Evolutionary conservation across 2,113 vertebrate species (phyloP).

Genomic region (Tonatia bakeri): DNA sequence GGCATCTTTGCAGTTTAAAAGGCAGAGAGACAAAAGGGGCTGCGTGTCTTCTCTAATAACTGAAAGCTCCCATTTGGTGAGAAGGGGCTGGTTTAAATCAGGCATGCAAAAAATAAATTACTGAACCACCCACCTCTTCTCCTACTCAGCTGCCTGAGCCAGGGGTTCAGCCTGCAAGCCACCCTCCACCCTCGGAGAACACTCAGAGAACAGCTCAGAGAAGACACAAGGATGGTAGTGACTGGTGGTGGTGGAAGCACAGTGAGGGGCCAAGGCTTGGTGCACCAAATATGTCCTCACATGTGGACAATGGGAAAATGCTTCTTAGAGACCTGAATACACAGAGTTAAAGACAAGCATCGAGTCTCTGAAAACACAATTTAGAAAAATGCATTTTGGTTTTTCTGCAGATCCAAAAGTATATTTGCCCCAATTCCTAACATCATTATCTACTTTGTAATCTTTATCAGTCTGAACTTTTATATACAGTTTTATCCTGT

Average conservation of each 20-base stretch:
- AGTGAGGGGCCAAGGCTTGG: too few relatives aligned
- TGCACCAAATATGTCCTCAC: background rate
- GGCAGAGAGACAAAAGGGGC: conserved; percentile 26
- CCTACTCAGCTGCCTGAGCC: conserved; percentile 27
- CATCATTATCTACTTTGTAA: background rate
- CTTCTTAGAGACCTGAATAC: background rate
- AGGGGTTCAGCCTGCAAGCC: background rate
- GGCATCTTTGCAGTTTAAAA: conserved; percentile 47
- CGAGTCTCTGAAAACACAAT: background rate
- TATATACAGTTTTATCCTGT: background rate
- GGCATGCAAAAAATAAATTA: conserved; percentile 45
- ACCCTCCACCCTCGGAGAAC: background rate
- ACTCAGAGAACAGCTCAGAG: background rate
- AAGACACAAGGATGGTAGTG: background rate
- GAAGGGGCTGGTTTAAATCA: conserved; percentile 53
- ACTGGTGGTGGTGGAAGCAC: background rate
- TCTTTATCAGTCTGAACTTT: background rate
- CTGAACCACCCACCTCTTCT: conserved; percentile 47
- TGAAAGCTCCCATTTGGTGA: conserved; percentile 51
- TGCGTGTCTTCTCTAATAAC: background rate
- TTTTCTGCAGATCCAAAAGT: background rate
- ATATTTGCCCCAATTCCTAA: background rate
- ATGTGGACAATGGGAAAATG: background rate
- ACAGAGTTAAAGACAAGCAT: background rate
- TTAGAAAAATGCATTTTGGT: conserved; percentile 29